phyloP scores from a whole-genome alignment of 1,140 invertebrate genomes.

The Sminthurinus signatus region DNA sequence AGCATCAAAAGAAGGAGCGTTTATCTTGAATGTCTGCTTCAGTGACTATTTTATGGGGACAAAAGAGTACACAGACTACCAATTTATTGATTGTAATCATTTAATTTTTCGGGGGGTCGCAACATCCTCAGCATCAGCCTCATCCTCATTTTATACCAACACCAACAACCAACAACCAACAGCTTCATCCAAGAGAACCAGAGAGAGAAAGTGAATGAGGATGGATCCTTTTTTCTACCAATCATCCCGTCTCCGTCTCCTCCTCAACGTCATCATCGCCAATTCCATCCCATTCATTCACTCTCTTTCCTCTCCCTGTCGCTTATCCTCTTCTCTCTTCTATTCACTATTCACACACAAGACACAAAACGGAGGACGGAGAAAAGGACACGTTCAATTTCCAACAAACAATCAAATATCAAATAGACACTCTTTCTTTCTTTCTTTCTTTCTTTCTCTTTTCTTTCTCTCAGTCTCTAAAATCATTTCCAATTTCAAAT shows the following conservation, averaged over 20 bases:
- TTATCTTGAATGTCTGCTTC: conserved; percentile 40
- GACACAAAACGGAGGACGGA: not conserved
- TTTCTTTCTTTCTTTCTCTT: no score
- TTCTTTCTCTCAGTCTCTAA: no score
- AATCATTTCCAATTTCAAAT: no score
- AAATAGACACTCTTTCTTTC: not conserved
- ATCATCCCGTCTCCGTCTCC: conserved; percentile 4
- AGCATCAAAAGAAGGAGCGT: not conserved
- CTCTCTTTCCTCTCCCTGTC: no score
- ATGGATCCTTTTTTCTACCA: conserved; percentile 9
- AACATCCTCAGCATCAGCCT: conserved; percentile 27
- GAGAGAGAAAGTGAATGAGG: not conserved
- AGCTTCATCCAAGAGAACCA: no score
- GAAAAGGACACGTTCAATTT: conserved; percentile 12
- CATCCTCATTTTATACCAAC: no score
- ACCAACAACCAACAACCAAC: no score
- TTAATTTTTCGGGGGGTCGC: conserved; percentile 39
- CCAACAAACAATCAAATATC: conserved; percentile 5
- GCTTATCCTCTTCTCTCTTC: no score
- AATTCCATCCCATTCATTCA: conserved; percentile 9
- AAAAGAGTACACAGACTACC: conserved; percentile 40
- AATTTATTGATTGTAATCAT: conserved; percentile 43
- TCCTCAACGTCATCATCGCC: conserved; percentile 11
- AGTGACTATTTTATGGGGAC: conserved; percentile 40
- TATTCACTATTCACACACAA: conserved; percentile 1